Base-by-base conservation (phyloP, 2,888 invertebrate species). In the Augiades crinisus region DNA sequence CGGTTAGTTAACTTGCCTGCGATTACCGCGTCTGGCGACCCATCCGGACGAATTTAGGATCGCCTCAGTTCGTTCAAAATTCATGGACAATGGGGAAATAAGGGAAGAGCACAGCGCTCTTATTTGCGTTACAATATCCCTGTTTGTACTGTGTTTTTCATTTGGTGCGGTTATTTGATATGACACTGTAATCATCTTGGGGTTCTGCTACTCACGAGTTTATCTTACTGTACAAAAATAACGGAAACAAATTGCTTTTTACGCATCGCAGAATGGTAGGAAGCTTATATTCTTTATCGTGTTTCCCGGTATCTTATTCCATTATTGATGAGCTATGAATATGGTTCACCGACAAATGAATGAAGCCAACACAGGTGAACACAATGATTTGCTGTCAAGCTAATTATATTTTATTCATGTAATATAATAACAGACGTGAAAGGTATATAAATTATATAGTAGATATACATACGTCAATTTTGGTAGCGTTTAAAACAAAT, bases 1-100 rank as follows among this genome's bases (percentile, higher is more conserved):
- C 67, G 75, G 72, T 68, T 75, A 72, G 76, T 78, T 76, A 78
- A 69, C 72, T 72, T 62, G 33, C 12, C 33, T 38, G 65, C 67
- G 72, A 71, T 71, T 73, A 74, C 64, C 46, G 43, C 47, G 51
- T 46, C 44, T 51, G 31, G 51, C 38, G 54, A 50, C 50, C 50
- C 36, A 43, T 43, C 54, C 49, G 53, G 37, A 51, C 30, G 17
- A 51, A 37, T 51, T 51, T 21, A 14, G 36, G 44, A 22, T 37
- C 37, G 21, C 27, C 44, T 36, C 13, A 43, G 43, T 44, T 31
- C 37, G 14, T 51, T 51, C 44, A 51, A 51, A 51, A 44, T 51
- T 51, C 51, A 51, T 44, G 44, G 44, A 44, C 44, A 51, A 14
- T 13, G 14, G 19, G 37, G 30, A 38, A 27, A 47, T 51, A 51